Evolutionary conservation across 2,113 vertebrate genomes (phyloP), one percentile per base, ranked within the genome.

Genomic region (Calyptomena viridis): DNA sequence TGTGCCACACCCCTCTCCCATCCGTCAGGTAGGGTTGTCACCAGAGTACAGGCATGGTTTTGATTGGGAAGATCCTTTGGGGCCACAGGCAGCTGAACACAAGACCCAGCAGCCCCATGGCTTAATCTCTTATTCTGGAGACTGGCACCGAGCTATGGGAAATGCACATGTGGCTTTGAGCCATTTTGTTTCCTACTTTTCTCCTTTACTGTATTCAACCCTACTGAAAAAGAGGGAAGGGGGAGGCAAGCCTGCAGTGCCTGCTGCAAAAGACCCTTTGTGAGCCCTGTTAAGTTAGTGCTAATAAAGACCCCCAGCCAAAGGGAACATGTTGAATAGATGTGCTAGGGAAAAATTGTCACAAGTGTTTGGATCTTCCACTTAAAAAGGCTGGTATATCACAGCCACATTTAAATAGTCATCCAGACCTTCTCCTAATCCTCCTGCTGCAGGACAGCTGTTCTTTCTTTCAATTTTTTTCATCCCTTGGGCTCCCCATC

Each of bases 101-200:
- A 1, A 85, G 59, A 55, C 28, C 9, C 60, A 71, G 40, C 24
- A 89, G 81, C 68, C 68, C 68, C 60, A 62, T 56, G 85, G 72
- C 68, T 92, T 64, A 76, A 75, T 79, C 56, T 53, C n/a, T 87
- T 89, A 60, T 94, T 73, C 77, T 87, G 76, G 89, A 68, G 31
- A 62, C 81, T 93, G 94, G 94, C 94, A 87, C 82, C 50, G 76
- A 86, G 89, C 90, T 93, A 68, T 92, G 68, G 94, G 92, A 97
- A 96, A 95, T 56, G 83, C 49, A 84, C 66, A 78, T 78, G 49
- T 96, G 93, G 94, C 94, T 96, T 95, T 3, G 14, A 96, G 92
- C 92, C 94, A 90, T 86, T 94, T 92, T 78, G 60, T 91, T 92
- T 84, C 64, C 68, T 84, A 15, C 52, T 90, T 93, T 75, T 20